Evolutionary conservation across 2,113 vertebrate species (phyloP).

Genomic region (Psittacara wagleri): DNA sequence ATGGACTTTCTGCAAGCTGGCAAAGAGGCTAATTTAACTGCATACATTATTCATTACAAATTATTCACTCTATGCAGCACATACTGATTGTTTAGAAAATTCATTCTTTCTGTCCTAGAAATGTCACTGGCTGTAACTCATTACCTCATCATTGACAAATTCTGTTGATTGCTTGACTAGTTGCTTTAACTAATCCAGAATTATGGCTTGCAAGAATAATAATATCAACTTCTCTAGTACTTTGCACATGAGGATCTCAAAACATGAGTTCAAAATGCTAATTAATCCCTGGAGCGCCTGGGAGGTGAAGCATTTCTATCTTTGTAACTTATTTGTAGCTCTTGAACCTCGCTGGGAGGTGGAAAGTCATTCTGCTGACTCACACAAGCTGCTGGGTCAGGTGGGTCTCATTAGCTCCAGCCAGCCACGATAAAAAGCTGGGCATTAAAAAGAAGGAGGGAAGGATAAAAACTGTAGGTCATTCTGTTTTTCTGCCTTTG

Average conservation of each 20-base stretch:
- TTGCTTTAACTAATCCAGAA: constrained; percentile 47
- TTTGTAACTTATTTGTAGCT: not conserved
- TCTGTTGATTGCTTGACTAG: constrained; percentile 57
- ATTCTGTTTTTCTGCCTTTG: not conserved
- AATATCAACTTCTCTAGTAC: not conserved
- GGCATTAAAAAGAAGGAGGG: not conserved
- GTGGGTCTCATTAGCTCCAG: constrained; percentile 15
- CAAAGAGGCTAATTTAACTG: constrained; percentile 58
- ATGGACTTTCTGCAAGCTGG: constrained; percentile 52
- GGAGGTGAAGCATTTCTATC: not conserved
- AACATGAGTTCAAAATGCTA: constrained; percentile 32
- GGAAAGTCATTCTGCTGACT: constrained; percentile 32
- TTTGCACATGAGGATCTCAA: not conserved
- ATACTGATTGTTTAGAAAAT: constrained; percentile 64
- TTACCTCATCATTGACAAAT: constrained; percentile 44
- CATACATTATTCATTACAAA: constrained; percentile 66
- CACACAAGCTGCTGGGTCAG: not conserved
- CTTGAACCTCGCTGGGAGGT: not conserved
- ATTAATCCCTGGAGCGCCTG: constrained; percentile 51
- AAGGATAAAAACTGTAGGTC: not conserved
- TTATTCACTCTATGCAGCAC: constrained; percentile 53
- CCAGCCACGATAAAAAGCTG: not conserved
- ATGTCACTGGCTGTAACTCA: constrained; percentile 61
- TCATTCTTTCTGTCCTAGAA: constrained; percentile 66
- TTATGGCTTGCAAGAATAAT: constrained; percentile 15